phyloP scores from a whole-genome alignment of 2,888 invertebrate species.

The Amiota minor region DNA sequence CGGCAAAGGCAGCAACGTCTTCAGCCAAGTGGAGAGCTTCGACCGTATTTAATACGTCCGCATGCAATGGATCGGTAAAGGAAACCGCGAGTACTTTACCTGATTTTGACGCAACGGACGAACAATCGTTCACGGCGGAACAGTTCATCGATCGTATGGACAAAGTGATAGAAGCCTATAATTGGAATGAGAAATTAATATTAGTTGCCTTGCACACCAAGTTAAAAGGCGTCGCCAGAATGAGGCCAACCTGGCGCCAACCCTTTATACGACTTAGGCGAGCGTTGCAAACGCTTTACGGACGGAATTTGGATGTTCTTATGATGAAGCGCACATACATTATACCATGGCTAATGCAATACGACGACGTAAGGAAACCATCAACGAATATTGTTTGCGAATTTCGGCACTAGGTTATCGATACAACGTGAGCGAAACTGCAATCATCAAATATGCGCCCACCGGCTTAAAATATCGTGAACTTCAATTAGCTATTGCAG shows the following conservation, averaged over 20 bases:
- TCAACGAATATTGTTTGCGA: no score
- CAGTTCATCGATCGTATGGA: constrained; percentile 4
- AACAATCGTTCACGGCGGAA: constrained; percentile 10
- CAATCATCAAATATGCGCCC: no score
- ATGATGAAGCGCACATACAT: constrained; percentile 14
- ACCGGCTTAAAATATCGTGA: no score
- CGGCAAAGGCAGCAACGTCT: neutral
- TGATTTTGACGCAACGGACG: constrained; percentile 14
- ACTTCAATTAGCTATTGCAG: no score
- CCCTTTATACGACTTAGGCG: neutral
- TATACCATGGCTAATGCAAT: constrained; percentile 24
- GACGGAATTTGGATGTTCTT: constrained; percentile 32
- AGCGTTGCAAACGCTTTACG: constrained; percentile 5
- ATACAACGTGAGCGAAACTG: no score
- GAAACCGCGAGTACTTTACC: neutral
- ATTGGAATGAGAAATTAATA: constrained; percentile 11
- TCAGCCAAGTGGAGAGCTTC: neutral
- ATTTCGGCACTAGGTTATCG: no score
- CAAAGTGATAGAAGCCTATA: constrained; percentile 11
- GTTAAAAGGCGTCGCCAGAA: neutral
- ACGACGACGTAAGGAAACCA: constrained; percentile 19
- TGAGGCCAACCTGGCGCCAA: neutral
- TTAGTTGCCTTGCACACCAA: neutral
- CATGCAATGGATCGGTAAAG: neutral
- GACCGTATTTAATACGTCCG: neutral